These are phyloP conservation scores for Homalodisca vitripennis DNA, from an alignment of 1,140 invertebrate species.

Conservation along the genomic window DNA sequence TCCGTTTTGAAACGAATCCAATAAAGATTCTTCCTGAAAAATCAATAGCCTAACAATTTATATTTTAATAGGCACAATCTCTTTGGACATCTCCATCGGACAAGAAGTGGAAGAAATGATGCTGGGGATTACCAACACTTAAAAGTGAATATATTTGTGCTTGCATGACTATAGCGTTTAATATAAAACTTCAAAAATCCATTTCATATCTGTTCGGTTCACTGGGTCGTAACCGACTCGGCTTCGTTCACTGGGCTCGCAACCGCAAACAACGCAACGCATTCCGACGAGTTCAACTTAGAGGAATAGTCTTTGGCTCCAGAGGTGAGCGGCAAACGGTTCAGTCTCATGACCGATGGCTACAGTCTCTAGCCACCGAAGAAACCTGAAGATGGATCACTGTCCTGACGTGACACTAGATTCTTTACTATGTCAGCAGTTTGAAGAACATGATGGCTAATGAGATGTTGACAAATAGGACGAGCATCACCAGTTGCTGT, in stretches of 20 bases:
- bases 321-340: background rate
- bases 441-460: conserved; percentile 97
- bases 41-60: background rate
- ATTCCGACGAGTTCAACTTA: background rate
- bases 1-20: background rate
- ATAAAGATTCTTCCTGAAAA: conserved; percentile 18
- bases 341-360: conserved; percentile 21
- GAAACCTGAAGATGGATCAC: conserved; percentile 9
- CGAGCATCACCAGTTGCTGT: conserved; percentile 92
- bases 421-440: conserved; percentile 80
- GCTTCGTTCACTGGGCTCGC: conserved; percentile 2
- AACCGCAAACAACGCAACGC: background rate
- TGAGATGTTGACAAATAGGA: conserved; percentile 94
- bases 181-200: conserved; percentile 19
- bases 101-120: conserved; percentile 27
- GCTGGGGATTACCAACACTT: conserved; percentile 25
- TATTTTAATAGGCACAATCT: conserved; percentile 21
- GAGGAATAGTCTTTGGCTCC: conserved; percentile 6
- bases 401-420: background rate
- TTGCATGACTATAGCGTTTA: conserved; percentile 19
- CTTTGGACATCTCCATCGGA: conserved; percentile 22
- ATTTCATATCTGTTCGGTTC: conserved; percentile 1
- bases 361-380: conserved; percentile 27
- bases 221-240: background rate
- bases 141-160: conserved; percentile 25